Base-by-base conservation (phyloP, 2,888 invertebrate species). In the Lepidonotus clava region DNA sequence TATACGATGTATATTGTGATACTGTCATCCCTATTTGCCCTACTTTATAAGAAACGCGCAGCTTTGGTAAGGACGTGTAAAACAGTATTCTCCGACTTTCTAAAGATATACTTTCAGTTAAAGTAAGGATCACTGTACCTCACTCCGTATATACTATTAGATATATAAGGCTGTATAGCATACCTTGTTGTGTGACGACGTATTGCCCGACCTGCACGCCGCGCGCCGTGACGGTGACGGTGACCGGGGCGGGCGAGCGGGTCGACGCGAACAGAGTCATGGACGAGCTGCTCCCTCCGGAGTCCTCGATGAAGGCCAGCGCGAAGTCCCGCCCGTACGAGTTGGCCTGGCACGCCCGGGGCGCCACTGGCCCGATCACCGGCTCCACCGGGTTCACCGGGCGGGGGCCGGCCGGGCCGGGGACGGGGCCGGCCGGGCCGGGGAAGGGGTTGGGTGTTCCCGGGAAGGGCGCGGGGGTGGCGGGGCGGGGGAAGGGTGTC, bases 241-340 rank as follows among this genome's bases (percentile, higher is more conserved):
- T 8, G 28, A 46, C 80, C 38, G 11, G 38, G 32, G 24, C 32
- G 8, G n/a, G 18, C n/a, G 46, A 28, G 41, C 51, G 80, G 18
- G 80, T 80, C 28, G 80, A 46, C 28, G 51, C 80, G 34, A 28
- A 41, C 28, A 80, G 80, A 0, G 80, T 80, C 28, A 80, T 18
- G 1, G 80, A 5, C 24, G 14, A 14, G 1, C 14, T 14, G 0
- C 80, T 28, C 24, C 46, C 41, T 28, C 24, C 8, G 6, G 24
- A 6, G 66, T 66, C 66, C 41, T 80, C 80, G 11, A 46, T 24
- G 18, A 46, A 80, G 28, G 46, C 41, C 32, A 51, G 1, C 46
- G 46, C 80, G 51, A 80, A 80, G 28, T 46, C 80, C 6, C 80
- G 41, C 32, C 80, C 80, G 24, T 28, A 41, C 6, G 46, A 28